Conservation (phyloP, 2,888 invertebrate species). For the Baccha elongata region DNA sequence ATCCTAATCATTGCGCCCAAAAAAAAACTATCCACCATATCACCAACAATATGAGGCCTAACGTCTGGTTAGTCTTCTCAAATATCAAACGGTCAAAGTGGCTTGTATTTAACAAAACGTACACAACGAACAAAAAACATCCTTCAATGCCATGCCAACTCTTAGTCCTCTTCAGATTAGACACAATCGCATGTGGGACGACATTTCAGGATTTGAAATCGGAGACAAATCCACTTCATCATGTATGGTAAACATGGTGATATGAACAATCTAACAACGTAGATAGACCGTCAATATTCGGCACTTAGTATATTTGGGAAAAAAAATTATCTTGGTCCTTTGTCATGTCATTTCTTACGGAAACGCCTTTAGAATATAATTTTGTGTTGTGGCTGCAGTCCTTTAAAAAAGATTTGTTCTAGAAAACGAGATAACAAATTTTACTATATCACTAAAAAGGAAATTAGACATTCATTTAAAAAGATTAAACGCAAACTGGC, state of each 20-base stretch:
- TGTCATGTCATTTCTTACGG: constrained; percentile 35
- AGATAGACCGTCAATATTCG: constrained; percentile 46
- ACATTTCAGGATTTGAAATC: constrained; percentile 47
- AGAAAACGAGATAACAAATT: constrained; percentile 62
- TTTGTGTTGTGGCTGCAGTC: constrained; percentile 11
- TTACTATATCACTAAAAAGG: neutral
- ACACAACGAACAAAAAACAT: constrained; percentile 20
- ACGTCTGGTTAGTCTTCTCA: constrained; percentile 67
- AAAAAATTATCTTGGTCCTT: constrained; percentile 41
- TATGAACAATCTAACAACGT: constrained; percentile 45
- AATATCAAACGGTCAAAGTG: constrained; percentile 66
- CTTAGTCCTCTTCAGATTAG: constrained; percentile 13
- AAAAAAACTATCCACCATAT: constrained; percentile 54
- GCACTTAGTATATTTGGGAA: constrained; percentile 41
- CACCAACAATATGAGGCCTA: constrained; percentile 53
- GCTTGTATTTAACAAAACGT: constrained; percentile 52
- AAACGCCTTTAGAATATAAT: constrained; percentile 36
- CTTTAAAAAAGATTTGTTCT: constrained; percentile 35
- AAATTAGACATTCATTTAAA: constrained; percentile 2
- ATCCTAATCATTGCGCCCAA: constrained; percentile 61
- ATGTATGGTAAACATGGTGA: constrained; percentile 66
- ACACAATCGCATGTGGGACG: constrained; percentile 16
- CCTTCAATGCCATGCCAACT: neutral
- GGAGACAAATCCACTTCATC: constrained; percentile 66
- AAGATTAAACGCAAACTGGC: constrained; percentile 37